Evolutionary conservation across 2,113 vertebrate genomes (phyloP).

Genomic region (Aegypius monachus): DNA sequence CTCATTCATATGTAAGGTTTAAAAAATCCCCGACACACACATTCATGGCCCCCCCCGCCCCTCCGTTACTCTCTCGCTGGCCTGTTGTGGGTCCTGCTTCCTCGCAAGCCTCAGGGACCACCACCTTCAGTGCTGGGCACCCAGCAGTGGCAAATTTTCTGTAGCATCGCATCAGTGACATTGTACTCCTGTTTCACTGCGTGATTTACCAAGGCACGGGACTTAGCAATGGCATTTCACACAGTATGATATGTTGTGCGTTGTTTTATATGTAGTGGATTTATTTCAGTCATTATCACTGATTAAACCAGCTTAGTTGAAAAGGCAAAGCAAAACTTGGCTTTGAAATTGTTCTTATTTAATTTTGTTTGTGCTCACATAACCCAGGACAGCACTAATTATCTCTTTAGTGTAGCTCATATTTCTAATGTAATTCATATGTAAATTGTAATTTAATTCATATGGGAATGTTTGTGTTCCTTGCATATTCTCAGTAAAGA

Average conservation of each 20-base stretch:
- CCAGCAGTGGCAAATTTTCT: background rate
- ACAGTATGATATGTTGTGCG: slow-evolving; percentile 28
- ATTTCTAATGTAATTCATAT: slow-evolving; percentile 84
- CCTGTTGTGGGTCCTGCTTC: background rate
- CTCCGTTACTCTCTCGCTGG: background rate
- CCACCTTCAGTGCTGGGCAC: background rate
- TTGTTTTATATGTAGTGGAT: slow-evolving; percentile 61
- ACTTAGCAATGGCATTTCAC: slow-evolving; percentile 53
- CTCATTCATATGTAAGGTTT: background rate
- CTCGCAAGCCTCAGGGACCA: background rate
- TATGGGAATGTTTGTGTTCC: slow-evolving; percentile 77
- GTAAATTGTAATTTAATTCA: slow-evolving; percentile 82
- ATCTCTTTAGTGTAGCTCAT: slow-evolving; percentile 79
- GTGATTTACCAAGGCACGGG: slow-evolving; percentile 12
- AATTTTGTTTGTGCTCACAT: slow-evolving; percentile 77
- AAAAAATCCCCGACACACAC: background rate
- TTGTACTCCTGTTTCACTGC: background rate
- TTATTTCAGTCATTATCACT: slow-evolving; percentile 78
- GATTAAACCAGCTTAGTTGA: slow-evolving; percentile 77
- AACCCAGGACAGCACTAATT: slow-evolving; percentile 82
- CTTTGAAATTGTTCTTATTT: slow-evolving; percentile 82
- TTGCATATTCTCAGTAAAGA: slow-evolving; percentile 68
- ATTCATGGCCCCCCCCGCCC: background rate
- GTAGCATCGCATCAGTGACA: background rate
- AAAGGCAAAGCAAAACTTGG: slow-evolving; percentile 78